These are phyloP conservation scores for Sandelia bainsii DNA, from an alignment of 2,797 vertebrate species.

Conservation along the genomic window DNA sequence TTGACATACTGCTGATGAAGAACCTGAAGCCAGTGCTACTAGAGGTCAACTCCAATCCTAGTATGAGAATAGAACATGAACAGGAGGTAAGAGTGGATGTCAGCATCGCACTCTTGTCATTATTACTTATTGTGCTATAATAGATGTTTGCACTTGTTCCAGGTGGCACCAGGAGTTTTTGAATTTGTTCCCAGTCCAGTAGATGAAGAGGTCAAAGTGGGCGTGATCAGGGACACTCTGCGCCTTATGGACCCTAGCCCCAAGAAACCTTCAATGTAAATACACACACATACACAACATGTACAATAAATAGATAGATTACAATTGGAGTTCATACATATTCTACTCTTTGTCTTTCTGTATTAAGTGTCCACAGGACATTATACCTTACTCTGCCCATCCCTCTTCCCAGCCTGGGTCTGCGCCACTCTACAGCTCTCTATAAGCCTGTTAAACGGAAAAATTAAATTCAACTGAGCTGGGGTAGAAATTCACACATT, in stretches of 20 bases:
- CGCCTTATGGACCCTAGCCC: slow-evolving; percentile 91
- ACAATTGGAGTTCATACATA: slow-evolving; percentile 12
- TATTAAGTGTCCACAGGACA: slow-evolving; percentile 35
- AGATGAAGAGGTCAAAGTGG: slow-evolving; percentile 96
- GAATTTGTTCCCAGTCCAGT: slow-evolving; percentile 94
- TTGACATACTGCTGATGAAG: slow-evolving; percentile 98
- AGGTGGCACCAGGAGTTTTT: slow-evolving; percentile 95
- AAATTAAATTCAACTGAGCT: slow-evolving; percentile 73
- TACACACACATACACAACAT: slow-evolving; percentile 33
- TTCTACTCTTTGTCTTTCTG: slow-evolving; percentile 21
- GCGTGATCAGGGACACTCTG: slow-evolving; percentile 95
- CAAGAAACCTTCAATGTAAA: slow-evolving; percentile 85
- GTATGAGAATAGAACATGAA: slow-evolving; percentile 98
- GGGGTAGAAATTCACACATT: slow-evolving; percentile 71
- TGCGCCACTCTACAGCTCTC: slow-evolving; percentile 56
- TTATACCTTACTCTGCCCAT: slow-evolving; percentile 40
- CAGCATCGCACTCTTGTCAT: not conserved
- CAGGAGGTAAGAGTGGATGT: slow-evolving; percentile 86
- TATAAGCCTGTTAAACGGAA: slow-evolving; percentile 79
- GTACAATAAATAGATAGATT: slow-evolving; percentile 9
- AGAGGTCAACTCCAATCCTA: slow-evolving; percentile 98
- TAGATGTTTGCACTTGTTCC: slow-evolving; percentile 25
- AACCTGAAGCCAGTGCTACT: slow-evolving; percentile 95
- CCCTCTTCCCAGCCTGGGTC: slow-evolving; percentile 38
- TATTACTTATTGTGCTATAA: not conserved